Evolutionary conservation across 1,140 invertebrate species (phyloP), one percentile per base, ranked within the genome.

Genomic region (Drosophila elegans): DNA sequence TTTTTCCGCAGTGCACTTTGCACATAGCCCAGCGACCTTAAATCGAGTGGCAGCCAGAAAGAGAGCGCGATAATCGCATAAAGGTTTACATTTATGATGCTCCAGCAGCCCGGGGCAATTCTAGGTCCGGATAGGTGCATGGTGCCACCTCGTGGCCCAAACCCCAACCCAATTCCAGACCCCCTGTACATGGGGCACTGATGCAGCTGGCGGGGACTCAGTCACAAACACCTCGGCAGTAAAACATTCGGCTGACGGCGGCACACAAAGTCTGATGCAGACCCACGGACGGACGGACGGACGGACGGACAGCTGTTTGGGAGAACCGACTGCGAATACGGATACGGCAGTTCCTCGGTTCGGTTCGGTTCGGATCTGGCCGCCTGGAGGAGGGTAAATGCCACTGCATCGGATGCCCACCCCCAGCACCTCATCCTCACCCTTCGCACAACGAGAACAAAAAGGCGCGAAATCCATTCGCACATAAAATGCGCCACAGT

Each of bases 401-500:
- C 51, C 27, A 56, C 52, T 62, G 60, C 61, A 63, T 16, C 41
- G 54, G 54, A 1, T 21, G 16, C 53, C 29, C 39, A 4, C 60
- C 13, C 7, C 46, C 45, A 27, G 21, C 27, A n/a, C 16, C 16
- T 21, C 16, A 32, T 0, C 36, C 29, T 27, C 44, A 12, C 32
- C n/a, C 21, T 10, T 32, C 29, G 38, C 29, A 49, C 45, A 63
- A 73, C 51, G 75, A 77, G 78, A 83, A 88, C 83, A 88, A 88
- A 88, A 88, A 88, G 86, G 85, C 86, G 89, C 89, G 89, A 91
- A 91, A 91, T 86, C 90, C 85, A 91, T 91, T 91, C 90, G 90
- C 81, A 91, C 90, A 91, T 91, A 91, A 91, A 91, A 91, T 91
- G 90, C 80, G 90, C 90, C 90, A 90, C 85, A 91, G 91, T 92